Percentiles rank a stretch among this genome's conserved stretches.
These are phyloP conservation scores for Catagonus wagneri DNA, from an alignment of 2,113 vertebrate genomes.

Conservation along the genomic window DNA sequence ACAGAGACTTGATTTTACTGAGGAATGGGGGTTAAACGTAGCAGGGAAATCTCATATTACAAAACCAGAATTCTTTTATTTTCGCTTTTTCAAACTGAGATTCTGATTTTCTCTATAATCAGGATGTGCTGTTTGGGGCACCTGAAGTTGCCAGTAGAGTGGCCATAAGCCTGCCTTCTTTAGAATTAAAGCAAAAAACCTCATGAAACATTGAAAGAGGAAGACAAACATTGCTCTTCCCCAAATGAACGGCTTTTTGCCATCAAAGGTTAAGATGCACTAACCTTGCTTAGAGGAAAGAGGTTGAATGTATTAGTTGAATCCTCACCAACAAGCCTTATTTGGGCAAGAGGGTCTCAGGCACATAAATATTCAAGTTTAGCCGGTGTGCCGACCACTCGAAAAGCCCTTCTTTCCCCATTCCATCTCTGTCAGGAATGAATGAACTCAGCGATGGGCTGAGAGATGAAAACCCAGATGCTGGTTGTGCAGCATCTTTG, in stretches of 20 bases:
- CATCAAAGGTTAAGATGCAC: not conserved
- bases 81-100: not conserved
- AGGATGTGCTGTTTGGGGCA: no score
- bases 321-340: not conserved
- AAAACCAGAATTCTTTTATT: slow-evolving; percentile 27
- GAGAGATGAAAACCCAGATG: not conserved
- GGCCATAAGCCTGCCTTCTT: not conserved
- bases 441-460: not conserved
- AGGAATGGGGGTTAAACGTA: not conserved
- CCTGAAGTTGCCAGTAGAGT: not conserved
- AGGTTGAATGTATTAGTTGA: not conserved
- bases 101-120: slow-evolving; percentile 7
- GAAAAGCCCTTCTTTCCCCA: not conserved
- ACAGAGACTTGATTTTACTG: slow-evolving; percentile 27
- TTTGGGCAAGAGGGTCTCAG: not conserved
- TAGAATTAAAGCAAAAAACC: slow-evolving; percentile 16
- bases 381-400: accelerated
- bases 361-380: not conserved
- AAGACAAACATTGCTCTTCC: slow-evolving; percentile 36
- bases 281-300: not conserved
- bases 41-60: slow-evolving; percentile 39
- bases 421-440: not conserved
- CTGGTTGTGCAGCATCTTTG: no score
- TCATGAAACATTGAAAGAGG: slow-evolving; percentile 40
- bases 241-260: not conserved